phyloP scores from a whole-genome alignment of 35 echinoderm and acorn worm genomes.

The Hemicentrotus pulcherrimus region DNA sequence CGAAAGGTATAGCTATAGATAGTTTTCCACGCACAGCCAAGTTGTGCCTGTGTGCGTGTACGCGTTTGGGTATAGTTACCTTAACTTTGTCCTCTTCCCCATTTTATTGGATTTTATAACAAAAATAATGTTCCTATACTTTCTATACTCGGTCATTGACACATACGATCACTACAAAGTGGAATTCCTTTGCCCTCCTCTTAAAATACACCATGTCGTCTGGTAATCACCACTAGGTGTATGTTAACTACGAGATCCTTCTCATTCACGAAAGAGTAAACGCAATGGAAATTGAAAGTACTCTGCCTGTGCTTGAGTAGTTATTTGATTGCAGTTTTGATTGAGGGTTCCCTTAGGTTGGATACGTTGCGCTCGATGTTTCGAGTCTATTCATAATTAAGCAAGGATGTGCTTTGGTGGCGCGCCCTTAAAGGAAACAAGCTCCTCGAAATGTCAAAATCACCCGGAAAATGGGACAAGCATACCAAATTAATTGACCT shows the following conservation, averaged over 20 bases:
- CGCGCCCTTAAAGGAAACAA: background rate
- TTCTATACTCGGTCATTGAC: background rate
- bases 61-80: background rate
- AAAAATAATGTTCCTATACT: background rate
- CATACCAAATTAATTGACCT: no score
- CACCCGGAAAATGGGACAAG: background rate
- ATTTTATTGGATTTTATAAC: background rate
- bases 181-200: background rate
- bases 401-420: background rate
- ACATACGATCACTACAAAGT: background rate
- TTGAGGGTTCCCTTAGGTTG: background rate
- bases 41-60: no score
- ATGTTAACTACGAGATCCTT: background rate
- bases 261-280: background rate
- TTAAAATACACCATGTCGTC: background rate
- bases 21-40: no score
- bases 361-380: background rate
- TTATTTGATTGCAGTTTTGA: background rate
- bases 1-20: no score
- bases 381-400: background rate
- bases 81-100: background rate
- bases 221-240: background rate
- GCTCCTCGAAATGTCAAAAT: background rate
- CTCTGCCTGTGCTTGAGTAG: background rate
- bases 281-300: background rate